A percentile compares a stretch with the other conserved stretches of the same genome.
Evolutionary conservation across 2,113 vertebrate genomes (phyloP).

Genomic region (Meriones unguiculatus): DNA sequence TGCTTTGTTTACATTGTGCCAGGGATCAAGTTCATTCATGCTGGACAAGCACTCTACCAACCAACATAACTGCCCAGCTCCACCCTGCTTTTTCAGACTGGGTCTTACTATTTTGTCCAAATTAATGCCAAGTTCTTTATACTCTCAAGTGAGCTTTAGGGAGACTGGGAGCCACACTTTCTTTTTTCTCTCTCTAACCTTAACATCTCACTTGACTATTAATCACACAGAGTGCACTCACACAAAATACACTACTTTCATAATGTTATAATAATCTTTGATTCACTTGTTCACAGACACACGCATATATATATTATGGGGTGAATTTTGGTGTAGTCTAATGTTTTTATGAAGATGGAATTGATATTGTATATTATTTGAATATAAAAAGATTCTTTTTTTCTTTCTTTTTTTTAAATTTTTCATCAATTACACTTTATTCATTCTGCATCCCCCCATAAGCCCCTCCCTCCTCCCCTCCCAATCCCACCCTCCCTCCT

Average conservation of each 20-base stretch:
- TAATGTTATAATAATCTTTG: neutral
- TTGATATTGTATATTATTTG: neutral
- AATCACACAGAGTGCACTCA: neutral
- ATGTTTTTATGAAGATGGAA: neutral
- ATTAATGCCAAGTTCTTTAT: neutral
- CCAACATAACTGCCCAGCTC: too few species aligned
- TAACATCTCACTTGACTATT: neutral
- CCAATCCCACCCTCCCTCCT: too few species aligned
- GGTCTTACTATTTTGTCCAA: neutral
- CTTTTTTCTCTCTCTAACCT: neutral
- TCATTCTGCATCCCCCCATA: too few species aligned
- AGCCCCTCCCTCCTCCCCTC: too few species aligned
- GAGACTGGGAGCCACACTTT: neutral
- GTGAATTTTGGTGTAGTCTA: neutral
- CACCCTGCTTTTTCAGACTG: too few species aligned
- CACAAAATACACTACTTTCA: neutral
- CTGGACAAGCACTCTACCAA: neutral
- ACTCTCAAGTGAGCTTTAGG: neutral
- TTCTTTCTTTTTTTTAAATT: too few species aligned
- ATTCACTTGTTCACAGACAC: too few species aligned
- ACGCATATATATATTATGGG: neutral
- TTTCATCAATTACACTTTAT: too few species aligned
- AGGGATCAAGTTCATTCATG: neutral
- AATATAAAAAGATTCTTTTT: neutral
- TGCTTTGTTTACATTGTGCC: neutral